Evolutionary conservation across 1,140 invertebrate species (phyloP), one percentile per base, ranked within the genome.

Genomic region (Pseudomyrmex flavicornis): DNA sequence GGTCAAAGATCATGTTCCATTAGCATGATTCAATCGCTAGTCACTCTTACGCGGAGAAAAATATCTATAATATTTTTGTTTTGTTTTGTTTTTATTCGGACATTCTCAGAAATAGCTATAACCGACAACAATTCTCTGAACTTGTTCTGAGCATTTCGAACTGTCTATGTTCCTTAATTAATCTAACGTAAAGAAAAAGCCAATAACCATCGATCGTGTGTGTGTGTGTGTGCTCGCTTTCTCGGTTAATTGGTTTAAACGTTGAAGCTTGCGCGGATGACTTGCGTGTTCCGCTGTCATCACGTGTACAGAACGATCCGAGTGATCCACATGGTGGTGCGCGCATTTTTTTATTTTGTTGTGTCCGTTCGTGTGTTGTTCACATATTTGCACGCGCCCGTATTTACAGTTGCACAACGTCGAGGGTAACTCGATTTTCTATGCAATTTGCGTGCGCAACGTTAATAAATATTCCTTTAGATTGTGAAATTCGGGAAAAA

Each of bases 221-320:
- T 12, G 15, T 15, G 46, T 7, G 48, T 12, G 26, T 12, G 15
- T 15, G 75, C 10, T 58, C n/a, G 82, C 22, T 73, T 86, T 74
- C 69, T 26, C 62, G 35, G n/a, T 80, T 84, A 88, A 88, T 86
- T 84, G 74, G 65, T 63, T 26, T 12, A 69, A 62, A 56, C 50
- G 2, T 46, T 17, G 56, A 50, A 74, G 50, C 22, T n/a, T 15
- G 48, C 13, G 12, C n/a, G 44, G 44, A 13, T 26, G n/a, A 15
- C 44, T 10, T n/a, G 20, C 50, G 7, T 48, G 70, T 10, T 56
- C 10, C 12, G 17, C 4, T 35, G 15, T n/a, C 26, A 17, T 20
- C 13, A 35, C 8, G 3, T 5, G 65, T 1, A 26, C n/a, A 46
- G 10, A 54, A 74, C 48, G 58, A 84, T 69, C 46, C 26, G 8